Conservation (phyloP, 2,888 invertebrate genomes). For the Xestia sexstrigata region DNA sequence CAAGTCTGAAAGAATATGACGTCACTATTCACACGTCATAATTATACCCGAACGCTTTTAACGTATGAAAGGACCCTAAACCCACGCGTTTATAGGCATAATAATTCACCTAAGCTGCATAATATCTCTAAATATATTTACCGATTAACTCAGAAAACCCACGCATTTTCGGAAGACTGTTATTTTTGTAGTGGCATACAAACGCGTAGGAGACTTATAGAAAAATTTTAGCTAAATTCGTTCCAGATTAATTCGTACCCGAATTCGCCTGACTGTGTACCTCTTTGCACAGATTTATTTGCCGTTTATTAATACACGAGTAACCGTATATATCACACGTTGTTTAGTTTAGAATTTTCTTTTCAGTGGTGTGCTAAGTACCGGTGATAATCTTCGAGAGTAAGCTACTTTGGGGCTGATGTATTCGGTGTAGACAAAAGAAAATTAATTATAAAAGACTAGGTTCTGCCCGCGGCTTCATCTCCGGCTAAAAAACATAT, state of each 20-base stretch:
- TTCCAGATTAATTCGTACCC: not conserved
- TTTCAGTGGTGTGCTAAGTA: not conserved
- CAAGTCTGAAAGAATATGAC: constrained; percentile 2
- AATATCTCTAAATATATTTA: not conserved
- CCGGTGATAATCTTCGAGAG: no score
- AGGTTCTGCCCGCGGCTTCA: no score
- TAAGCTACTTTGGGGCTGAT: no score
- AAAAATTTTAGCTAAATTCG: not conserved
- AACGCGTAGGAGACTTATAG: not conserved
- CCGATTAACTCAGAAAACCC: not conserved
- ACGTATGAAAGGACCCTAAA: not conserved
- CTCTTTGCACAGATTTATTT: not conserved
- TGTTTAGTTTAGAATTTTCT: not conserved
- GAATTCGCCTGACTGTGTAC: not conserved
- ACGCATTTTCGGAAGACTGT: not conserved
- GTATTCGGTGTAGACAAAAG: no score
- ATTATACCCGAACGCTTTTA: not conserved
- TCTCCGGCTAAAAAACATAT: no score
- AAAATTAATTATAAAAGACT: no score
- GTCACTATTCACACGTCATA: constrained; percentile 11
- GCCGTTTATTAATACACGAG: no score
- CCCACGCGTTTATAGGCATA: not conserved
- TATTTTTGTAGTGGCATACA: not conserved
- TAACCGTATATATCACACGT: not conserved
- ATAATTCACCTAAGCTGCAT: not conserved